Conservation (phyloP, 2,797 vertebrate species). For the Muscicapa comitata region DNA sequence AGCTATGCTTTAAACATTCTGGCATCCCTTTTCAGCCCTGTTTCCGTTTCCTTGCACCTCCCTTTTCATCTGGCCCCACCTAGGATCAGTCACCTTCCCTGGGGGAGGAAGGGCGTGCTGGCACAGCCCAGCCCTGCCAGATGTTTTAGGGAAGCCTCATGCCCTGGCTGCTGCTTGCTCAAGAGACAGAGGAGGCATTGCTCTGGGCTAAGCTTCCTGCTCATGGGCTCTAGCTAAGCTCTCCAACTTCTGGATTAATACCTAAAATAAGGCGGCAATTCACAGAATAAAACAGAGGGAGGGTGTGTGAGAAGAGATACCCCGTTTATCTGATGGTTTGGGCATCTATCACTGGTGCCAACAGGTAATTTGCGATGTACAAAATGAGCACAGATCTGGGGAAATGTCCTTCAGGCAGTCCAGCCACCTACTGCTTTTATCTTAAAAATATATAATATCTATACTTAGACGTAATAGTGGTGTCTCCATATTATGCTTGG, state of each 20-base stretch:
- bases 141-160: slow-evolving; percentile 4
- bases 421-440: not conserved
- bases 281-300: not conserved
- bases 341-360: not conserved
- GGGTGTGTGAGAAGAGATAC: not conserved
- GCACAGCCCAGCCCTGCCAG: not conserved
- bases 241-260: not conserved
- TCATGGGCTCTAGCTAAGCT: not conserved
- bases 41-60: not conserved
- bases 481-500: not conserved
- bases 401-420: not conserved
- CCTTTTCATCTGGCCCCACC: slow-evolving; percentile 29
- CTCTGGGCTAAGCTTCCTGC: not conserved
- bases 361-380: not conserved
- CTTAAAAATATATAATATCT: not conserved
- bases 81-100: not conserved
- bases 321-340: not conserved
- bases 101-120: not conserved
- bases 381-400: not conserved
- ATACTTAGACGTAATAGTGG: no score
- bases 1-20: slow-evolving; percentile 12
- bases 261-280: not conserved
- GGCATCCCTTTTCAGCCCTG: not conserved
- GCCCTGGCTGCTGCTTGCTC: not conserved
- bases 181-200: not conserved